Base-by-base conservation (phyloP, 2,888 invertebrate species). In the Ochropleura leucogaster region DNA sequence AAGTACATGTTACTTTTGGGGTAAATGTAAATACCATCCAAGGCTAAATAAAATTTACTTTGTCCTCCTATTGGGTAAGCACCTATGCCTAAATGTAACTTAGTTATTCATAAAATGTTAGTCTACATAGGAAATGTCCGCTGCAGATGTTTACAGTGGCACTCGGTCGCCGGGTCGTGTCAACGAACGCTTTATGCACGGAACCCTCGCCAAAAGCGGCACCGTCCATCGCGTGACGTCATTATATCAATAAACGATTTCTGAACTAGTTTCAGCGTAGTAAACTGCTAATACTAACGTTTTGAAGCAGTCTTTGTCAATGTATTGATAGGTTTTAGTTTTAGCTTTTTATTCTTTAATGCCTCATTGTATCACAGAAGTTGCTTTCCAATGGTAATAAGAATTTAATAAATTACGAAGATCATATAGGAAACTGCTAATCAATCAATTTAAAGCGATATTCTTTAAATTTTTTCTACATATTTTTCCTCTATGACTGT, bases 141-240 rank as follows among this genome's bases (percentile, higher is more conserved):
- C 55, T 83, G 76, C 85, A 85, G 87, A 81, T 87, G 87, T 83
- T 82, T 77, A 82, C 85, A 77, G 63, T 72, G 74, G 75, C 84
- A 72, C 72, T 73, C 76, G 82, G 85, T 82, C 85, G 79, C 79
- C 68, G 85, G 86, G 87, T 86, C 85, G 83, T 75, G 91, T 86
- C 88, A 88, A 89, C 79, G 90, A 70, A 85, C 91, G 87, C 86
- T 88, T 91, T 90, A 91, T 89, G 73, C 80, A 66, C 72, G 71
- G 69, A 74, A 75, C 80, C 79, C 74, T 81, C 86, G 90, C 92
- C 90, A 91, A 91, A 89, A 89, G 72, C 78, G 72, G 72, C 62
- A 42, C 69, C 70, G 75, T 71, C 62, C 51, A 63, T 80, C 49
- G 67, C 30, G 65, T 76, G 81, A 76, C 76, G 81, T 80, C 81